Base-by-base conservation (phyloP, 2,797 vertebrate genomes). In the Acipenser ruthenus region DNA sequence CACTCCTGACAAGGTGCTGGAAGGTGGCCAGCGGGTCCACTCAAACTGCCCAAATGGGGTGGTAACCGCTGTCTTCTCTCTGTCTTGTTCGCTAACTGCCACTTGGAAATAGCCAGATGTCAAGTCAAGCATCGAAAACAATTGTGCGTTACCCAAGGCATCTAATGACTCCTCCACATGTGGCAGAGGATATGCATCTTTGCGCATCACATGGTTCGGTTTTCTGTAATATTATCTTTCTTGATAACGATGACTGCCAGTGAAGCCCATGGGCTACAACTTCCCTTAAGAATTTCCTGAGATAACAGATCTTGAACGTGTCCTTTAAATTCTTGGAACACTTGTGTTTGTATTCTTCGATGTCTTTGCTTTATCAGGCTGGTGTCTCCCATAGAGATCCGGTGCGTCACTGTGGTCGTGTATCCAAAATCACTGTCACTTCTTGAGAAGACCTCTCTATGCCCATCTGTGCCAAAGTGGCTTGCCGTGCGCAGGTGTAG, bases 91-190 rank as follows among this genome's bases (percentile, higher is more conserved):
- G 10, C 12, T 37, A 12, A 72, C 53, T 1, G 70, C 64, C 2
- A 70, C 64, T 5, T 74, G 67, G 7, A 74, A 72, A 7, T 74
- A 72, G 0, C 70, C 63, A 1, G 64, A n/a, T 0, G 67, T 74
- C 2, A 74, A 7, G 15, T 72, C 66, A 2, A 74, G 15, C 0
- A 66, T 68, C 1, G 68, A 73, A 10, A 75, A 75, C 8, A 73
- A 37, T 47, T 71, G 18, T 0, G 64, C 63, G 1, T 65, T 49
- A 0, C 69, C 68, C 5, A 75, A 23, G 0, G 69, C 71, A 11
- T 73, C 69, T 1, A 75, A n/a, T 1, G 74, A 71, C 3, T 71
- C 74, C 1, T 75, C 68, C 1, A 75, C 52, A 0, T 23, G 2
- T 0, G 64, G 69, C 0, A 72, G 50, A 0, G 67, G 69, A 13